Evolutionary conservation across 2,113 vertebrate species (phyloP), one percentile per base, ranked within the genome.

Genomic region (Sapayoa aenigma): DNA sequence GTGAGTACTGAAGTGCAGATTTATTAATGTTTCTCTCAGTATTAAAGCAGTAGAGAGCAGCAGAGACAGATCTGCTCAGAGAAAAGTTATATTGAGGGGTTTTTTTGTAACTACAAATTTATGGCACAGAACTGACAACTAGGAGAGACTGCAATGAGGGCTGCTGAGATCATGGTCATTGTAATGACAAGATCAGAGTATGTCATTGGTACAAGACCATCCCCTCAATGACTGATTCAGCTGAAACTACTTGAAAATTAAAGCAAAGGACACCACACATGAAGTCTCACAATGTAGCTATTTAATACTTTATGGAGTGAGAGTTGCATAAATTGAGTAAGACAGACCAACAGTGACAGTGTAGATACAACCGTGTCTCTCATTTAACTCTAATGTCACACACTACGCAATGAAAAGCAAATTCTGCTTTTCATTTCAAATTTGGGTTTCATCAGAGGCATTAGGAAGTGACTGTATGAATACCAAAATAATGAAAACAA

Each of bases 11-110:
- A 96, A 95, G 68, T 82, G 46, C 44, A 67, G 83, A 87, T 93
- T 95, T 96, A 91, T 94, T 88, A 91, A 9, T 52, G 9, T 58
- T 44, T 96, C 67, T 90, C 47, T 92, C 39, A 15, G 44, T 86
- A 62, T 12, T 80, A 46, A 19, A 53, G 37, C 35, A 86, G 37
- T 50, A 79, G 33, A 86, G 12, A 91, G 24, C 47, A 86, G 58
- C 53, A 77, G 50, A 87, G 7, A 30, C 63, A 80, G 19, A 78
- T 85, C 47, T 83, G 33, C 12, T n/a, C 20, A 52, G 55, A 62
- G 28, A 92, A 94, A 92, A 91, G 55, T 59, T 92, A 78, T 91
- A 88, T 79, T n/a, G 47, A 37, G 5, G 49, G 44, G 2, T 0
- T 0, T 41, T 90, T 81, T 47, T 56, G 41, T 74, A 87, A n/a